Evolutionary conservation across 2,888 invertebrate genomes (phyloP), one percentile per base, ranked within the genome.

Genomic region (Adineta ricciae): DNA sequence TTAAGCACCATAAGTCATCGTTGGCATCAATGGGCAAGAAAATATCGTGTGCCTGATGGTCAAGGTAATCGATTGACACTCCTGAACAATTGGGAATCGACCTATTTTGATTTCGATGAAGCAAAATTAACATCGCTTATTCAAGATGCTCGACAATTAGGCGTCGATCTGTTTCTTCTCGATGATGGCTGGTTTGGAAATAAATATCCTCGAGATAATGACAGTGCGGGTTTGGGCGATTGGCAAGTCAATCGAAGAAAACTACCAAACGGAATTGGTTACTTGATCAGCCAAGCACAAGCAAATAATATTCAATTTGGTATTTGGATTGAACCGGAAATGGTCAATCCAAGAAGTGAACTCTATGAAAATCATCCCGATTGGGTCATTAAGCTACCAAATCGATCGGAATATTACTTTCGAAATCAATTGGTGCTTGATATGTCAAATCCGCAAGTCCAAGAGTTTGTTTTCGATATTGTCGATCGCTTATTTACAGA

Each of bases 181-280:
- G 78, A 78, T 41, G 78, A 78, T 41, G 78, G 78, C 41, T 78
- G 78, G 78, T 78, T 78, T 78, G 78, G 78, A 38, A 78, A 78
- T 41, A 78, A 78, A 41, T 78, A 78, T 78, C 78, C 78, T 2
- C 21, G 78, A 38, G 11, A 78, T 78, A 5, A 78, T 41, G 78
- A 78, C 14, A 38, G 78, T 78, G 78, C 78, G 21, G 78, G 78
- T 14, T 41, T 78, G n/a, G 78, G 78, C n/a, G 78, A 78, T 41
- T 78, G 78, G 78, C 78, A 78, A 41, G 78, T 41, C 38, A 78
- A 78, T 78, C 2, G 9, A 24, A 2, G 41, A 38, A 78, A 78
- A 32, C n/a, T 78, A 78, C 78, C 78, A 78, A 38, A 78, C n/a
- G 78, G 78, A 24, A 78, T 78, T 78, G 78, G 21, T 32, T 78